Conservation (phyloP, 1,140 invertebrate species). For the Ceratosolen fusciceps region DNA sequence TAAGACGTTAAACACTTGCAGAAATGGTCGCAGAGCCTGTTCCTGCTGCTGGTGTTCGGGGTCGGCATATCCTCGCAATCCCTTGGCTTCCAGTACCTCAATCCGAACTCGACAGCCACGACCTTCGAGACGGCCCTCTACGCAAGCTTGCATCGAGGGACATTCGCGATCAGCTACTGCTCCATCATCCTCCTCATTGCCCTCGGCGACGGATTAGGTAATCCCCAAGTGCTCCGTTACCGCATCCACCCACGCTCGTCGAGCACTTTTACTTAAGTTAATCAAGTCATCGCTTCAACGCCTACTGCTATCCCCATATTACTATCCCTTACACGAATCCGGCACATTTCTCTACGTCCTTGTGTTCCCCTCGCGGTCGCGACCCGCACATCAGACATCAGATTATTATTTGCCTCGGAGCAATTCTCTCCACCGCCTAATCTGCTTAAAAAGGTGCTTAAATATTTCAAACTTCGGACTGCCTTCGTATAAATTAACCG, state of each 20-base stretch:
- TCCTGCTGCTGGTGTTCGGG: slow-evolving; percentile 35
- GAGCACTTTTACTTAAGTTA: too few relatives aligned
- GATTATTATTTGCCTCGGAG: too few relatives aligned
- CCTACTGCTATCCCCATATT: too few relatives aligned
- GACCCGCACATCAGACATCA: neutral
- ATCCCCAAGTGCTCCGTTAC: too few relatives aligned
- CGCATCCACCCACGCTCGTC: too few relatives aligned
- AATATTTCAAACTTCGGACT: too few relatives aligned
- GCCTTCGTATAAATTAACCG: too few relatives aligned
- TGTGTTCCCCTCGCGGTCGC: neutral
- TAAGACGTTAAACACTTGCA: slow-evolving; percentile 18
- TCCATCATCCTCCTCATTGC: slow-evolving; percentile 45
- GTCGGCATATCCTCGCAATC: slow-evolving; percentile 36
- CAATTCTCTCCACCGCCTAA: too few relatives aligned
- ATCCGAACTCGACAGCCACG: slow-evolving; percentile 39
- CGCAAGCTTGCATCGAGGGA: slow-evolving; percentile 44
- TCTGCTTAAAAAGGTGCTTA: too few relatives aligned
- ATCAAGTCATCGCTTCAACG: too few relatives aligned
- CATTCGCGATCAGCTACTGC: slow-evolving; percentile 41
- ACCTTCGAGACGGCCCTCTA: slow-evolving; percentile 43
- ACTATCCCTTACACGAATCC: too few relatives aligned
- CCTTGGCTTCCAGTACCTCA: slow-evolving; percentile 26
- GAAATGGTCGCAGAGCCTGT: slow-evolving; percentile 36
- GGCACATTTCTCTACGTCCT: too few relatives aligned
- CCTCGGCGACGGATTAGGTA: slow-evolving; percentile 50